Evolutionary conservation across 2,113 vertebrate species (phyloP), one percentile per base, ranked within the genome.

Genomic region (Hypanus sabinus): DNA sequence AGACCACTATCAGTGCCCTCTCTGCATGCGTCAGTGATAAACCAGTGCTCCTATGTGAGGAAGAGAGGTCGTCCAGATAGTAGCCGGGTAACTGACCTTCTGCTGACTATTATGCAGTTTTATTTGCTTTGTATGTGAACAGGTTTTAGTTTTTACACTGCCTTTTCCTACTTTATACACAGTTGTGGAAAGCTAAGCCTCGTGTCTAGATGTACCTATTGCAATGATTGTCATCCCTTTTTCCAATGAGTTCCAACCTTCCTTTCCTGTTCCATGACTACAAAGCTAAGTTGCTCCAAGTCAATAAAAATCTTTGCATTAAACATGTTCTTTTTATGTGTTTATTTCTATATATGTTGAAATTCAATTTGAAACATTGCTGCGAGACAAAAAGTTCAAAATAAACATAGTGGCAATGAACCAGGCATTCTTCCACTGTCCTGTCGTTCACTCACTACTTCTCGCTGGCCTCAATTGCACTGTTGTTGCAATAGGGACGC

Each of bases 231-330:
- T 46, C 46, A 46, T 46, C 55, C 10, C 55, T 60, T 60, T 85
- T 30, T 60, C 83, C 27, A 18, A 12, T 62, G 83, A 87, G 55
- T 57, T 87, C 46, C 57, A 87, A 62, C 55, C 24, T 85, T 85
- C 46, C 46, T 85, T 85, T 87, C 83, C 30, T 85, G 60, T n/a
- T 87, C 55, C 3, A 27, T n/a, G 60, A 27, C 60, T 90, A 68
- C 10, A 11, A 68, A 90, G 85, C 85, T 33, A 68, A 18, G 85
- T 90, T 90, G 30, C 60, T n/a, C 30, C 60, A 90, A 90, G 33
- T 88, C 85, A 65, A 88, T 65, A 65, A 88, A 85, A 90, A 88
- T n/a, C 57, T 88, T 88, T 90, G 33, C 62, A 68, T 36, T 90
- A 60, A 65, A 90, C 57, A n/a, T 90, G 3, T 18, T 65, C 30